Evolutionary conservation across 1,140 invertebrate species (phyloP), one percentile per base, ranked within the genome.

Genomic region (Calliphora vicina): DNA sequence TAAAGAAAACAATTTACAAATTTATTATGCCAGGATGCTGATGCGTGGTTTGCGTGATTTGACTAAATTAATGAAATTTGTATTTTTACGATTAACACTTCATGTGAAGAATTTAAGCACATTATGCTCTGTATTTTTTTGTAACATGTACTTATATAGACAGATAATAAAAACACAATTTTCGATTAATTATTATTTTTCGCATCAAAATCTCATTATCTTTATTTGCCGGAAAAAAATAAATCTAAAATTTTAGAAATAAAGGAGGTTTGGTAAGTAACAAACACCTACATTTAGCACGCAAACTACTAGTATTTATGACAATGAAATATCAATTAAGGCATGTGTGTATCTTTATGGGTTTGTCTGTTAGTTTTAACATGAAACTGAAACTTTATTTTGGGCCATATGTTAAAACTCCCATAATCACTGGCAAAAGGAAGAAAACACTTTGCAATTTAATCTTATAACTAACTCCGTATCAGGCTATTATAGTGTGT

Each of bases 101-200:
- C 26, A 74, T 74, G 72, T 29, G 74, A 20, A 76, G 27, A 74
- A 35, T 35, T 35, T 8, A 35, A 10, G 6, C 35, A 35, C 35
- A 35, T 35, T 8, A 5, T 10, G 35, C 35, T 35, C 6, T 35
- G 10, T 74, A 35, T 74, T 29, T 35, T n/a, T 74, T n/a, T n/a
- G n/a, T n/a, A n/a, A n/a, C n/a, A 74, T 9, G 3, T 13, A 6
- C 71, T 73, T 10, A 27, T 25, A 26, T 1, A 27, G 71, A 73
- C 12, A 17, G 17, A 82, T 43, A 78, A 85, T 82, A 82, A 85
- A 84, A 84, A 85, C 74, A 83, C 61, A 82, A 81, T 81, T 61
- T 86, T 87, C 86, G 86, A 87, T 87, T 88, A 88, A 88, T 88
- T 88, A 88, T 88, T 88, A 88, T 88, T 88, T 88, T 87, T 87